phyloP scores from a whole-genome alignment of 1,140 invertebrate genomes.

The Euborellia annulipes region DNA sequence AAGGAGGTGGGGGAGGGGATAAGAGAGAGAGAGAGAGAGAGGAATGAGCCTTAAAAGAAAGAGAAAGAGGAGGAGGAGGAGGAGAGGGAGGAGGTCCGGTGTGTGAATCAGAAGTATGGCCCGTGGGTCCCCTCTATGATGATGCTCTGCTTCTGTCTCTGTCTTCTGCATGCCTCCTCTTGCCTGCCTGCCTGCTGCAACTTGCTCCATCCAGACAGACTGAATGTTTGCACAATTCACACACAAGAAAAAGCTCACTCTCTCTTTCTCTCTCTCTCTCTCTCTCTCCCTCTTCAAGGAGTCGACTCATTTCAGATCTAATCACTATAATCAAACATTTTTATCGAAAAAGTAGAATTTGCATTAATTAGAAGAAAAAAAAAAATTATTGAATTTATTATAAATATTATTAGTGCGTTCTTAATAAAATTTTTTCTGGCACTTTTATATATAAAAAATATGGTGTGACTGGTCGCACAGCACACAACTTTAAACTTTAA shows the following conservation, averaged over 20 bases:
- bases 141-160: not conserved
- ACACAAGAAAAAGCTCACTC: not conserved
- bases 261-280: not conserved
- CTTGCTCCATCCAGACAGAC: not conserved
- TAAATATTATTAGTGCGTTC: too few species aligned
- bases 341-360: too few species aligned
- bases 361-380: too few species aligned
- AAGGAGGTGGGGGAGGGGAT: slow-evolving; percentile 1
- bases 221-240: slow-evolving; percentile 4
- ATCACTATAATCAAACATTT: too few species aligned
- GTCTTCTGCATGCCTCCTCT: slow-evolving; percentile 7
- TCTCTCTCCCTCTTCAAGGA: not conserved
- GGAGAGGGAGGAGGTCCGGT: not conserved
- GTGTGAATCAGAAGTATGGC: slow-evolving; percentile 3
- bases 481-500: too few species aligned
- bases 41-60: not conserved
- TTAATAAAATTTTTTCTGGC: too few species aligned
- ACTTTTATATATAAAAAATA: too few species aligned
- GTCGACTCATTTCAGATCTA: too few species aligned
- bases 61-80: not conserved
- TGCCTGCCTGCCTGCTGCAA: not conserved
- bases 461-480: too few species aligned
- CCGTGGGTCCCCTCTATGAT: not conserved
- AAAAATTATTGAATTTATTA: too few species aligned
- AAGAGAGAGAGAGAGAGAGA: not conserved